Evolutionary conservation across 2,888 invertebrate species (phyloP), one percentile per base, ranked within the genome.

Genomic region (Vannuccia rotundouncinata): DNA sequence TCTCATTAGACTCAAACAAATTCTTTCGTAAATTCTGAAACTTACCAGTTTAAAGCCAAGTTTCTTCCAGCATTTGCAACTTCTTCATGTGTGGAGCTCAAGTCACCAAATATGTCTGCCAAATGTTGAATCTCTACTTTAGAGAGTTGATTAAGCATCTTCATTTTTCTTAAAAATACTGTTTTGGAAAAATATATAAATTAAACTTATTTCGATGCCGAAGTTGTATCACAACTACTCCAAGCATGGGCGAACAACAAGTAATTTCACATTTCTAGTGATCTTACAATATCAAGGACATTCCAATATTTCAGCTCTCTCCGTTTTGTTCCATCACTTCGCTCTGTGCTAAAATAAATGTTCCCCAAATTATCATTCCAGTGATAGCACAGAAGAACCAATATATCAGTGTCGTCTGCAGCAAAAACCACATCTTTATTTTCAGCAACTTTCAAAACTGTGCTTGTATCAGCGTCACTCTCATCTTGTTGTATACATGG

Each of bases 141-240:
- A 22, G 22, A n/a, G 22, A 73, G 29, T 27, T 22, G 74, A n/a
- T 73, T 73, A n/a, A 73, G 74, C 5, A 73, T 73, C 74, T 73
- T 73, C 22, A 27, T 22, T 27, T 59, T 59, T 59, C 59, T n/a
- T 59, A n/a, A n/a, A 59, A 59, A 59, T n/a, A n/a, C n/a, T n/a
- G n/a, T n/a, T n/a, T n/a, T n/a, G n/a, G n/a, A 73, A 73, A 73
- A 22, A 13, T 45, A 13, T 45, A 45, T 45, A 45, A 45, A 13
- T 45, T 45, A 45, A 45, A 45, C 45, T 66, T 66, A 27, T 66
- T 66, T 5, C 75, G 2, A 27, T 10, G 75, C 29, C 22, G 22
- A 73, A 73, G 75, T 75, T 27, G 75, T 29, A 31, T 75, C 75
- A 25, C 75, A 75, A 28, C 22, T 29, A 75, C 5, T 75, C 29